Percentiles rank a stretch among this genome's conserved stretches.
Evolutionary conservation across 2,797 vertebrate species (phyloP).

Genomic region (Simalia tracyae): DNA sequence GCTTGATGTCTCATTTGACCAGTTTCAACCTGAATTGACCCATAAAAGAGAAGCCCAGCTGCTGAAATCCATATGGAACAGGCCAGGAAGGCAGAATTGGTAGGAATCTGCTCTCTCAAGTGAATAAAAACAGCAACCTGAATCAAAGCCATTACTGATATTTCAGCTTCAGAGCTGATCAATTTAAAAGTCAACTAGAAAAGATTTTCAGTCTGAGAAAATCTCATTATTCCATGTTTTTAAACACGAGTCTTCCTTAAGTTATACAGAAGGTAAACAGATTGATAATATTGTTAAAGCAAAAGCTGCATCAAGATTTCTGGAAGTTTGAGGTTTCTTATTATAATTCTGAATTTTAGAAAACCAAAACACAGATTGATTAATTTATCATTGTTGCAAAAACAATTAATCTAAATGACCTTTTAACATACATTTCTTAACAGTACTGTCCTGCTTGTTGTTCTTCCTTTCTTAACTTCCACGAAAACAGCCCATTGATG

Average conservation of each 20-base stretch:
- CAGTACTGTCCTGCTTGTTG: constrained; percentile 34
- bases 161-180: not conserved
- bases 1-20: not conserved
- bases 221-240: not conserved
- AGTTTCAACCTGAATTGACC: not conserved
- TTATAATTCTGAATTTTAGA: constrained; percentile 38
- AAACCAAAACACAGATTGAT: constrained; percentile 40
- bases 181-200: not conserved
- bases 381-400: constrained; percentile 51
- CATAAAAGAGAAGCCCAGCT: not conserved
- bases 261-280: constrained; percentile 1
- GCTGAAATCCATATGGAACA: not conserved
- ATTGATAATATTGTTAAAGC: constrained; percentile 38
- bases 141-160: not conserved
- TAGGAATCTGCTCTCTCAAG: not conserved
- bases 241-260: not conserved
- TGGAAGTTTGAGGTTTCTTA: constrained; percentile 50
- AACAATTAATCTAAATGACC: constrained; percentile 49
- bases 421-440: constrained; percentile 38
- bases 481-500: not conserved
- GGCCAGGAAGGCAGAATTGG: not conserved
- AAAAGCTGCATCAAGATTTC: constrained; percentile 53
- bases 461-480: constrained; percentile 25
- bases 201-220: not conserved
- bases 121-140: not conserved